Evolutionary conservation across 1,140 invertebrate genomes (phyloP), one percentile per base, ranked within the genome.

Genomic region (Tyrophagus putrescentiae): DNA sequence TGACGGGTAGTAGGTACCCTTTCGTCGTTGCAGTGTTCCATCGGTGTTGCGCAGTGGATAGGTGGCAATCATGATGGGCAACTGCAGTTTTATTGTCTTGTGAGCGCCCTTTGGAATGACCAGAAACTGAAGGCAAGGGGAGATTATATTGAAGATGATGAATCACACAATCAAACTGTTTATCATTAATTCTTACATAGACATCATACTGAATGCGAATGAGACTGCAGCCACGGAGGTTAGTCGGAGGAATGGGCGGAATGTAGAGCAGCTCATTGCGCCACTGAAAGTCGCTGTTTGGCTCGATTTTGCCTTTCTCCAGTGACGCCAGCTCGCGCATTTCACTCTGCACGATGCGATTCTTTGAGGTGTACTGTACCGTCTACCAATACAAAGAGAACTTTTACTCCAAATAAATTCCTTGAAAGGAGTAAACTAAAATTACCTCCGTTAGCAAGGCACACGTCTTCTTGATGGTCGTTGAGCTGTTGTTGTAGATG

Each of bases 131-230:
- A 66, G 28, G 16, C 42, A 64, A 41, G 31, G 34, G 6, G 5
- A 57, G 5, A 4, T 28, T 18, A 11, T 59, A 18, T 23, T 16
- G 21, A 27, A 36, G 32, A 57, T 23, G 31, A 39, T 21, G 7
- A 7, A 54, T 18, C 28, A 11, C 11, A 18, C 18, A 50, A 54
- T 32, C 39, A 54, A 54, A 27, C n/a, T 54, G 25, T 11, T 41
- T 16, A 45, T 57, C 13, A 34, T 57, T 65, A 84, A n/a, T n/a
- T n/a, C 86, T 85, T 75, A 94, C 89, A 73, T 87, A 89, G 48
- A 97, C 85, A 71, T 92, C 87, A 71, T 97, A 97, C 66, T 90
- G 82, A 62, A 96, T 87, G 69, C 86, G 82, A 66, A 97, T 95
- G 61, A 97, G 79, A 72, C 91, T 86, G 71, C 91, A 96, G 36